Base-by-base conservation (phyloP, 2,113 vertebrate species). In the Cyprinodon variegatus region DNA sequence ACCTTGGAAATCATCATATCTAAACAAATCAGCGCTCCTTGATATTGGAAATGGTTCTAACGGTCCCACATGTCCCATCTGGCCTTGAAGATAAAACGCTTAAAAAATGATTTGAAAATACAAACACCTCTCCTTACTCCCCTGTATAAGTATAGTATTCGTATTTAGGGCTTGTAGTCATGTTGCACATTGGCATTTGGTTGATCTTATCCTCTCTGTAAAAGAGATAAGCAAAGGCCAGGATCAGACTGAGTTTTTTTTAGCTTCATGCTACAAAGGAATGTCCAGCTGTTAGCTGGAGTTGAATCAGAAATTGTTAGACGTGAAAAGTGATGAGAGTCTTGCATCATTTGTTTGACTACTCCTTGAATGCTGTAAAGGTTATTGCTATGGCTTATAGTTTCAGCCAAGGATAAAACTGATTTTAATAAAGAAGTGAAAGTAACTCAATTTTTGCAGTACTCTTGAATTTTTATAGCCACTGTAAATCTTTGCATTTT, bases 1-100 rank as follows among this genome's bases (percentile, higher is more conserved):
- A 82, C 90, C 90, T 94, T 90, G 90, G 74, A 88, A 89, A 85
- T 85, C 83, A 83, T 84, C 87, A 85, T 83, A 82, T 76, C 78
- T 72, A 41, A 62, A 74, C 79, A 75, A 86, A 88, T 88, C 79
- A 70, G 39, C 22, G 62, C 78, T 86, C 81, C 82, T 85, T 88
- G 68, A 87, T 82, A 88, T 75, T 83, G 70, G 82, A 86, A 76
- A 83, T 46, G 82, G 61, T 61, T 77, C 69, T 40, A n/a, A 37
- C 65, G 76, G 6, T 89, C 88, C 90, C 92, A 68, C 62, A 69
- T 75, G 83, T 72, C 76, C 6, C 10, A 0, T 65, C 59, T 48
- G 74, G 74, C 91, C 89, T 91, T 92, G 88, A 70, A 85, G 88
- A 89, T 82, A 76, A 87, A 86, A 79, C 83, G 41, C 70, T 74